Conservation (phyloP, 92 coral and sea anemone genomes). For the Umimayanthus kanabou region DNA sequence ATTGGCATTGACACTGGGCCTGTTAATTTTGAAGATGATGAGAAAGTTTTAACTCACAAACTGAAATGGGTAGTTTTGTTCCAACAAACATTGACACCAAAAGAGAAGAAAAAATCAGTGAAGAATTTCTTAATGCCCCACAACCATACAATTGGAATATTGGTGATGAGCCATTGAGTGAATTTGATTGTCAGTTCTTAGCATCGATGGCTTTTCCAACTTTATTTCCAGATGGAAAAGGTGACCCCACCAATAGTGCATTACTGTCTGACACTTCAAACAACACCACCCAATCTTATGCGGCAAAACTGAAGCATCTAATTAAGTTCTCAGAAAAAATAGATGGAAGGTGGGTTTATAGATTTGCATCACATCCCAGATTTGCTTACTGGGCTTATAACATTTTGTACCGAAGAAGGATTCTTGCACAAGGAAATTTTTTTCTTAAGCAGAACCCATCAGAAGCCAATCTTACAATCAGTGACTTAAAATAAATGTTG, state of each 20-base stretch:
- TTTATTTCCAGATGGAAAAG: constrained; percentile 48
- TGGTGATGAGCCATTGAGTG: constrained; percentile 41
- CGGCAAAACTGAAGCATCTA: constrained; percentile 51
- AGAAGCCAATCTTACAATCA: constrained; percentile 26
- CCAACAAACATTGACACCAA: constrained; percentile 59
- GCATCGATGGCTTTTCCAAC: constrained; percentile 63
- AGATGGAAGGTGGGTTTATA: constrained; percentile 59
- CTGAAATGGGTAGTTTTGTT: constrained; percentile 69
- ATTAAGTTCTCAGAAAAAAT: constrained; percentile 48
- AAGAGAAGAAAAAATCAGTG: constrained; percentile 43
- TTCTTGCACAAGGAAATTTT: constrained; percentile 26
- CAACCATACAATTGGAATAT: constrained; percentile 52
- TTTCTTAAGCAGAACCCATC: constrained; percentile 30
- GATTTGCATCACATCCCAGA: constrained; percentile 47
- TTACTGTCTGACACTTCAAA: constrained; percentile 37
- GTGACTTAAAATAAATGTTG: constrained; percentile 27
- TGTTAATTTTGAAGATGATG: constrained; percentile 55
- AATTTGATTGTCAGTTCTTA: constrained; percentile 11
- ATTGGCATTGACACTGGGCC: constrained; percentile 62
- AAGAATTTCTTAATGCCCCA: constrained; percentile 24
- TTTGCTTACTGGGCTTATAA: constrained; percentile 67
- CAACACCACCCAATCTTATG: constrained; percentile 29
- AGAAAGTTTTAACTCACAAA: constrained; percentile 52
- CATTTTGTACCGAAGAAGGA: constrained; percentile 48
- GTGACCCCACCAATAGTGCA: constrained; percentile 52